Percentiles rank a stretch among this genome's conserved stretches.
These are phyloP conservation scores for Erpetoichthys calabaricus DNA, from an alignment of 2,797 vertebrate species.

Conservation along the genomic window DNA sequence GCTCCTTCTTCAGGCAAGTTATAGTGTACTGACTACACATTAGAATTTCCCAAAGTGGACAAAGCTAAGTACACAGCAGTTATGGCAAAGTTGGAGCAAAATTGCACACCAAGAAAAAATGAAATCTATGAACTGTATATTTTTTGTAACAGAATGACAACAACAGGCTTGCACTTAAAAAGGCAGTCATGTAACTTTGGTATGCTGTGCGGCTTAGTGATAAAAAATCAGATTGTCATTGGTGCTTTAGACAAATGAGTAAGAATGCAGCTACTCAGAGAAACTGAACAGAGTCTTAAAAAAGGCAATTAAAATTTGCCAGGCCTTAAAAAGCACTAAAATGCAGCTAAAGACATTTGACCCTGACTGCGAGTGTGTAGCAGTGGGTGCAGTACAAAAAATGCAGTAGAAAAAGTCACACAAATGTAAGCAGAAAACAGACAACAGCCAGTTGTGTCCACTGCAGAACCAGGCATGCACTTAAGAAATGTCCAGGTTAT, in stretches of 20 bases:
- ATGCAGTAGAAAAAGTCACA: no score
- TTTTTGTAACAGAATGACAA: constrained; percentile 9
- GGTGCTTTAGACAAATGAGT: constrained; percentile 10
- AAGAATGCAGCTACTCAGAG: constrained; percentile 10
- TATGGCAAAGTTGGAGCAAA: no score
- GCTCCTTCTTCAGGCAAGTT: no score
- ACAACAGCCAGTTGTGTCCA: not conserved
- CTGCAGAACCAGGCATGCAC: constrained; percentile 8
- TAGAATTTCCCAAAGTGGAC: no score
- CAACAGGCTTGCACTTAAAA: constrained; percentile 8
- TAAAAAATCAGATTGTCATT: constrained; percentile 11
- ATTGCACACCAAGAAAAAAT: constrained; percentile 12
- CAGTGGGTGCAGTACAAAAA: no score
- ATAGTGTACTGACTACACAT: no score
- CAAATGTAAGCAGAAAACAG: not conserved
- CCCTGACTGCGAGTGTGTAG: no score
- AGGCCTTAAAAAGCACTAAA: constrained; percentile 9
- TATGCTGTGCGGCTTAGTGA: constrained; percentile 8
- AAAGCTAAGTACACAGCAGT: no score
- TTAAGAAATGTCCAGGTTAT: constrained; percentile 10
- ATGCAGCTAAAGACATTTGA: not conserved
- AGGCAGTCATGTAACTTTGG: constrained; percentile 7
- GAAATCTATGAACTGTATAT: constrained; percentile 1
- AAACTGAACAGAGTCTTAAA: constrained; percentile 6
- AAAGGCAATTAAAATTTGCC: constrained; percentile 8